phyloP scores from a whole-genome alignment of 1,140 invertebrate genomes.

The Phymastichus coffea region DNA sequence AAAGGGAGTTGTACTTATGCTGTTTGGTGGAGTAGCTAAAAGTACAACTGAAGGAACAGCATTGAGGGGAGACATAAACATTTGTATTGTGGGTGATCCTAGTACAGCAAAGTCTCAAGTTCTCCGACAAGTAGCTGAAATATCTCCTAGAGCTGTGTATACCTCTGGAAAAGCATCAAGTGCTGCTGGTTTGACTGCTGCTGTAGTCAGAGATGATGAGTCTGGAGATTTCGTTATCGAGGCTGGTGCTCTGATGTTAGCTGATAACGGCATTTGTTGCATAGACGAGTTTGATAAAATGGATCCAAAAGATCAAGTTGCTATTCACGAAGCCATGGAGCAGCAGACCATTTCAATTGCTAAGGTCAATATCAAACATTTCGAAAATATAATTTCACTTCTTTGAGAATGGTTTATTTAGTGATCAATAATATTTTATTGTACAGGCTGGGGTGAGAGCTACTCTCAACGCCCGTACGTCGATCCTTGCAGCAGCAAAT shows the following conservation, averaged over 20 bases:
- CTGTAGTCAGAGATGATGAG: constrained; percentile 96
- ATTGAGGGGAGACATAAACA: constrained; percentile 95
- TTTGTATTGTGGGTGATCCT: constrained; percentile 98
- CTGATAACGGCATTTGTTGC: constrained; percentile 98
- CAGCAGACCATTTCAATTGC: constrained; percentile 99
- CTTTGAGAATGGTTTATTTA: constrained; percentile 18
- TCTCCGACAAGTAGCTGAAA: constrained; percentile 93
- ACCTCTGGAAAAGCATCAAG: constrained; percentile 98
- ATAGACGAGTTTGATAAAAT: constrained; percentile 99
- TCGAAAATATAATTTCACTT: constrained; percentile 5
- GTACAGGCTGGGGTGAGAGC: constrained; percentile 90
- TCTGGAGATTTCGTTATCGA: constrained; percentile 99
- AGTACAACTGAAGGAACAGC: constrained; percentile 86
- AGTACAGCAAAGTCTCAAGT: constrained; percentile 98
- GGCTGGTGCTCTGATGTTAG: constrained; percentile 98
- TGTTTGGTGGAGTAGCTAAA: constrained; percentile 97
- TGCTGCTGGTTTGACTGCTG: constrained; percentile 97
- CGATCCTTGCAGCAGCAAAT: constrained; percentile 97
- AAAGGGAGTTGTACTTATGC: constrained; percentile 89
- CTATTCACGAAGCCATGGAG: constrained; percentile 99
- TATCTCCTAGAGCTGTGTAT: constrained; percentile 94
- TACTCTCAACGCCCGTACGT: constrained; percentile 95
- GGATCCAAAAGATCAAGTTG: constrained; percentile 96
- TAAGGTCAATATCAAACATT: no score
- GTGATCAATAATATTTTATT: constrained; percentile 23